Conservation (phyloP, 2,113 vertebrate species). For the Sphaerodactylus townsendi region DNA sequence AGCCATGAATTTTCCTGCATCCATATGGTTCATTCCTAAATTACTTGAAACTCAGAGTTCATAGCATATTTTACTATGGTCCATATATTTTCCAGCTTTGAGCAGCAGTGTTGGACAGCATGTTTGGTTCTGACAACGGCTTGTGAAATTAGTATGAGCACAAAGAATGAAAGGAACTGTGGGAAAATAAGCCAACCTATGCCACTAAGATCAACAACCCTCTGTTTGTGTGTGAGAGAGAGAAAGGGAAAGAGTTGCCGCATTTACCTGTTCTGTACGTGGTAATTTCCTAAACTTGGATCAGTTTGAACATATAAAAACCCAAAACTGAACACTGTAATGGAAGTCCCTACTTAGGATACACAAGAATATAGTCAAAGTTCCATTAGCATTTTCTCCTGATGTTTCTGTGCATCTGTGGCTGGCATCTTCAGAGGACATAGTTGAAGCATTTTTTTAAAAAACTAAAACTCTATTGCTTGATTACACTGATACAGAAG, state of each 20-base stretch:
- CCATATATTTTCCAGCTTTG: neutral
- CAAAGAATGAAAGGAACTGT: neutral
- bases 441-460: neutral
- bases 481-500: neutral
- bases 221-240: neutral
- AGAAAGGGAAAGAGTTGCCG: too few relatives aligned
- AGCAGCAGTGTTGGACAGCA: neutral
- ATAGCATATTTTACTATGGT: neutral
- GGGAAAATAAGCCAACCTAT: constrained; percentile 1
- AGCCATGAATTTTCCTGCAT: neutral
- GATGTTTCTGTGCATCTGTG: too few relatives aligned
- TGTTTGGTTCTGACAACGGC: neutral
- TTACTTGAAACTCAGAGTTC: neutral
- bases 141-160: neutral
- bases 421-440: too few relatives aligned
- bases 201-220: neutral
- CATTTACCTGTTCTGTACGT: neutral
- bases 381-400: too few relatives aligned
- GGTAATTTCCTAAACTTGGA: neutral
- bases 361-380: neutral
- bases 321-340: too few relatives aligned
- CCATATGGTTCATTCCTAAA: neutral
- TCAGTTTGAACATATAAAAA: neutral
- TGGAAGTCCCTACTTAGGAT: neutral
- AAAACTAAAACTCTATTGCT: neutral